phyloP scores from a whole-genome alignment of 2,113 vertebrate species.

The Vulpes lagopus region DNA sequence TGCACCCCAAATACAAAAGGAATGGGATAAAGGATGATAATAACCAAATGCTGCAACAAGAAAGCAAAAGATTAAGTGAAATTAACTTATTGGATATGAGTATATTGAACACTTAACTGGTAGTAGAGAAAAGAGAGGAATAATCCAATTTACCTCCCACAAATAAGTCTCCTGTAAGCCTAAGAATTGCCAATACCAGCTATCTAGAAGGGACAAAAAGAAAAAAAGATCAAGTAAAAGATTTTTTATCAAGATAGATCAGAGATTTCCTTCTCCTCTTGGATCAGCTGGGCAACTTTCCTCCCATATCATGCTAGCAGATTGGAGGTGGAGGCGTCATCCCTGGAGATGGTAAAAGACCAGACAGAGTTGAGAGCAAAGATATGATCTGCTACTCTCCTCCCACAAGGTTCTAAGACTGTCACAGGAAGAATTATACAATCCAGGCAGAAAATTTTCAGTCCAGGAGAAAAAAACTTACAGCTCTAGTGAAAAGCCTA shows the following conservation, averaged over 20 bases:
- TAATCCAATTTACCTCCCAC: not conserved
- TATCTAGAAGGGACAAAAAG: not conserved
- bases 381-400: fast-evolving
- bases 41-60: not conserved
- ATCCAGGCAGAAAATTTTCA: not conserved
- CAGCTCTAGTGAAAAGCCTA: not conserved
- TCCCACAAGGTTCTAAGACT: not conserved
- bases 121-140: not conserved
- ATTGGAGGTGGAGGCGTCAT: not conserved
- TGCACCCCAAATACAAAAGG: not conserved
- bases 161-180: not conserved
- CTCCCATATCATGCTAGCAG: not conserved
- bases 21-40: not conserved
- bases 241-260: not conserved
- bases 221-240: not conserved
- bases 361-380: not conserved
- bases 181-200: not conserved
- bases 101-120: not conserved
- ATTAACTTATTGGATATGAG: not conserved
- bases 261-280: not conserved
- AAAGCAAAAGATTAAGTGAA: not conserved
- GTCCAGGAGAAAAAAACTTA: not conserved
- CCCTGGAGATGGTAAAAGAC: not conserved
- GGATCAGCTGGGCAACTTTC: not conserved
- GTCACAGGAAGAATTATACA: not conserved